Evolutionary conservation across 2,797 vertebrate genomes (phyloP).

Genomic region (Tenualosa thibaudeaui): DNA sequence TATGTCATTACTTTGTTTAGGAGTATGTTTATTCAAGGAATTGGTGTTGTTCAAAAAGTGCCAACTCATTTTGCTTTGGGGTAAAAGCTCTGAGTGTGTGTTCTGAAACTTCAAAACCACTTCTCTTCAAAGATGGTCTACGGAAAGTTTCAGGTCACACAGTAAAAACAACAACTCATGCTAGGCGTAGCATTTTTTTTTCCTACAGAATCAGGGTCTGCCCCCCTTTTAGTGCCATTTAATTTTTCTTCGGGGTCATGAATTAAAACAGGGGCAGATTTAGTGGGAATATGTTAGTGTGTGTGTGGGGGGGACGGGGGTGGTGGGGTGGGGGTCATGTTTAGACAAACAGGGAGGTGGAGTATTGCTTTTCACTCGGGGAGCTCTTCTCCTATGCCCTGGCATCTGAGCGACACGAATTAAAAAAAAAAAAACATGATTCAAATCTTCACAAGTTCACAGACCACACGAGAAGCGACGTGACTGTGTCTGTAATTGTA

Average conservation of each 20-base stretch:
- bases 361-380: slow-evolving; percentile 3
- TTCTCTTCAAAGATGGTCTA: background rate
- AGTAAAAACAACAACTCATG: slow-evolving; percentile 26
- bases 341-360: background rate
- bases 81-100: slow-evolving; percentile 32
- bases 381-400: background rate
- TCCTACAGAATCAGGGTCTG: background rate
- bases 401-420: slow-evolving; percentile 4
- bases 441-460: background rate
- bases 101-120: background rate
- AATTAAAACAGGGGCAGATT: background rate
- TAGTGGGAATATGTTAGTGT: background rate
- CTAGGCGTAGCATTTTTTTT: background rate
- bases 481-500: background rate
- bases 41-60: slow-evolving; percentile 40
- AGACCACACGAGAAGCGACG: background rate
- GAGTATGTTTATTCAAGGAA: slow-evolving; percentile 4
- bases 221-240: slow-evolving; percentile 51
- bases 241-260: slow-evolving; percentile 44
- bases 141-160: background rate
- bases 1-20: slow-evolving; percentile 28
- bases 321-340: background rate
- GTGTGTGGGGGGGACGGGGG: too few relatives aligned
- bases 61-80: slow-evolving; percentile 48
- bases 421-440: slow-evolving; percentile 11